Percentiles rank a stretch among this genome's conserved stretches.
Evolutionary conservation across 2,113 vertebrate genomes (phyloP).

Genomic region (Callaeas wilsoni): DNA sequence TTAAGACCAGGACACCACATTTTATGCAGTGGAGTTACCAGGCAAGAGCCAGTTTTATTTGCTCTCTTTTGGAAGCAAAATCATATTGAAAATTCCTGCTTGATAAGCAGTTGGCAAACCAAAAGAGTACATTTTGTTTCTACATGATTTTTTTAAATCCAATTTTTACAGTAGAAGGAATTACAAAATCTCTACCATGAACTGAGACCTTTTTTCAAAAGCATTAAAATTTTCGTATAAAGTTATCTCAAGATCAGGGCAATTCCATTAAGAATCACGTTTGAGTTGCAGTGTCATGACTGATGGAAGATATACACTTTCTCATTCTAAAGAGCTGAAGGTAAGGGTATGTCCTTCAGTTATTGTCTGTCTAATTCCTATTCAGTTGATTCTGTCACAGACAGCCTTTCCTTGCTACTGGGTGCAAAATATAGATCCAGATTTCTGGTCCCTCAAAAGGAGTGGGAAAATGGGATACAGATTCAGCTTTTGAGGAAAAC

Average conservation of each 20-base stretch:
- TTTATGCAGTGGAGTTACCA: background rate
- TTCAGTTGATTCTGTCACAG: background rate
- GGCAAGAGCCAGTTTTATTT: background rate
- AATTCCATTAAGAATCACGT: background rate
- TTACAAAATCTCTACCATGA: background rate
- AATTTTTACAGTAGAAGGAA: background rate
- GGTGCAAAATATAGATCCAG: background rate
- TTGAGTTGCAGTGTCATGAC: background rate
- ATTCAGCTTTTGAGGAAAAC: background rate
- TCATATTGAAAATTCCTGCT: background rate
- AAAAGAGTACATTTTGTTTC: background rate
- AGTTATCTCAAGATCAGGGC: background rate
- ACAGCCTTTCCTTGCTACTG: background rate
- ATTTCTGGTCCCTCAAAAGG: background rate
- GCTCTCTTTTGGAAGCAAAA: background rate
- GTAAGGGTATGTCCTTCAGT: background rate
- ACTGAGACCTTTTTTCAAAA: background rate
- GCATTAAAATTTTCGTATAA: background rate
- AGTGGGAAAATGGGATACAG: background rate
- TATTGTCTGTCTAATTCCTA: background rate
- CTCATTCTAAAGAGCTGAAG: background rate
- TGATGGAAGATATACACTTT: background rate
- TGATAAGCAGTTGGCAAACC: background rate
- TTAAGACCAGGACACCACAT: background rate
- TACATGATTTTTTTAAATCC: background rate